Percentiles rank a stretch among this genome's conserved stretches.
phyloP scores from a whole-genome alignment of 2,113 vertebrate species.

The Cercopithecus mona region DNA sequence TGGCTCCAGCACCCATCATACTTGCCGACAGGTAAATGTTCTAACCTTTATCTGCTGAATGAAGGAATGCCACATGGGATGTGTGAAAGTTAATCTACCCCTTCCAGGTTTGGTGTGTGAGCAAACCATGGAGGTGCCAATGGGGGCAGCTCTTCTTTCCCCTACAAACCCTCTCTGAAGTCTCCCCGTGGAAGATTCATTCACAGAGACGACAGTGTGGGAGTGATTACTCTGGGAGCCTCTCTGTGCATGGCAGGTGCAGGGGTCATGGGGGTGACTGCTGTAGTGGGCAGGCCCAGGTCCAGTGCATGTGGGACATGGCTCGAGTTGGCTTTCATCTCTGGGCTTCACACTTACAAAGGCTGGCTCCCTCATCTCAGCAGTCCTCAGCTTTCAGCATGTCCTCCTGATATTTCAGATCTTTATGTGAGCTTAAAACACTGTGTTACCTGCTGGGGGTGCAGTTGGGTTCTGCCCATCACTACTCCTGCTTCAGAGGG shows the following conservation, averaged over 20 bases:
- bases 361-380: neutral
- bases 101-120: neutral
- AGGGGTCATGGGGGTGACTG: neutral
- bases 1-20: neutral
- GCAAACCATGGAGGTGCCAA: too few species aligned
- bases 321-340: neutral
- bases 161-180: accelerated
- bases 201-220: accelerated
- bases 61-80: neutral
- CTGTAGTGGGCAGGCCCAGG: neutral
- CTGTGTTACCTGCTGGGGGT: neutral
- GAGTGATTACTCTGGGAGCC: neutral
- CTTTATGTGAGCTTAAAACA: neutral
- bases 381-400: neutral
- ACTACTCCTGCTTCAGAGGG: neutral
- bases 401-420: neutral
- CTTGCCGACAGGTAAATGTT: too few species aligned
- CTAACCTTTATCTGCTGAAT: accelerated
- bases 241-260: neutral
- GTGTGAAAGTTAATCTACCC: neutral
- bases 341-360: neutral
- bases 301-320: neutral
- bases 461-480: too few species aligned
- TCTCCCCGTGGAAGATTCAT: neutral
- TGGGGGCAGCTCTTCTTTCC: accelerated